Evolutionary conservation across 2,888 invertebrate genomes (phyloP), one percentile per base, ranked within the genome.

Genomic region (Clepsis dumicolana): DNA sequence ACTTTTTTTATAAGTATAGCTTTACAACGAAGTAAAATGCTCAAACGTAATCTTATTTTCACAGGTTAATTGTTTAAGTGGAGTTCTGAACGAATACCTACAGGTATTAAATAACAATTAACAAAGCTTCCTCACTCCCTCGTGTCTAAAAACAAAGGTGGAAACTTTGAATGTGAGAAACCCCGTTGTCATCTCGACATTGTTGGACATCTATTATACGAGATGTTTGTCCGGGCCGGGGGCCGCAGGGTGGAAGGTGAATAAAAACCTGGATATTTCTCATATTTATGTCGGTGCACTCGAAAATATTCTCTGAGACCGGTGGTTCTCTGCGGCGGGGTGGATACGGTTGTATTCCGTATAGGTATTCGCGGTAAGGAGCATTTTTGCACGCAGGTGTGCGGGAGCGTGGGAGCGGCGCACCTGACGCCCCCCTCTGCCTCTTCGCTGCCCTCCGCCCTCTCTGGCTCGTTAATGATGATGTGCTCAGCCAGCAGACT

Each of bases 401-500:
- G 73, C 56, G 75, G 74, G 80, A 86, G 81, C 92, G 93, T 95
- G 95, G 93, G 95, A 95, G 88, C 82, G 83, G 80, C 93, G 90
- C 95, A 94, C 92, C 92, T 94, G 93, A 87, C 94, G 92, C 87
- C 88, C 94, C 93, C 94, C 94, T 94, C 89, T 89, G 91, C 92
- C 93, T 93, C 92, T 93, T 93, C 86, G 93, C 93, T 92, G 93
- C 94, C 93, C 93, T 92, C 93, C 91, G 89, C 91, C 91, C 91
- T 91, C 93, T 85, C 94, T 94, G 94, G 94, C 95, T 95, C 95
- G 95, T 95, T 96, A 96, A 96, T 96, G 96, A 96, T 96, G 95
- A 95, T 95, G 95, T 95, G 95, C 94, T 95, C 95, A 95, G 95
- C 95, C 95, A 95, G 95, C 95, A 95, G 95, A 95, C 95, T 95